Evolutionary conservation across 1,140 invertebrate genomes (phyloP).

Genomic region (Lepidurus arcticus): DNA sequence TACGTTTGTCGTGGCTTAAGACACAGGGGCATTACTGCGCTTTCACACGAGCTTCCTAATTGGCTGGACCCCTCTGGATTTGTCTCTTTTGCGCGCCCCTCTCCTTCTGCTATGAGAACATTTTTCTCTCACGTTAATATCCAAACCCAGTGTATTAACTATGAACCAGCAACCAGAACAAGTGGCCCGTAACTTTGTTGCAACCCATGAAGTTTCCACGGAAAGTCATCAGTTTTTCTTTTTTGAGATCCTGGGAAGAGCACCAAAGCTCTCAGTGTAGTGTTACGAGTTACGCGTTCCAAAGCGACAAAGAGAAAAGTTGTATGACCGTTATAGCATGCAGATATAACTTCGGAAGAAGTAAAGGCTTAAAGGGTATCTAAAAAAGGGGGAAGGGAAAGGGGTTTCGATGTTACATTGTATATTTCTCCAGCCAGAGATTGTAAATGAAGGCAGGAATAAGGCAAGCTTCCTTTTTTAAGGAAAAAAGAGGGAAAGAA

Average conservation of each 20-base stretch:
- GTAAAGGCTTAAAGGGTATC: not conserved
- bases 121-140: not conserved
- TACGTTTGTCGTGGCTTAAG: not conserved
- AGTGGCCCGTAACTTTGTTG: too few species aligned
- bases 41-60: conserved; percentile 21
- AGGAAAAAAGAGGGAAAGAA: not conserved
- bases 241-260: too few species aligned
- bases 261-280: too few species aligned
- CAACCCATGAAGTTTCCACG: too few species aligned
- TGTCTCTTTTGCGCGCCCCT: not conserved
- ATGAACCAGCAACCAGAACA: not conserved
- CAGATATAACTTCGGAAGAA: too few species aligned
- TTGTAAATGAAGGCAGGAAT: not conserved
- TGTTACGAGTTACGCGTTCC: too few species aligned
- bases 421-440: not conserved
- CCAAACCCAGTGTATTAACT: too few species aligned
- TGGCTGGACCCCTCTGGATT: not conserved
- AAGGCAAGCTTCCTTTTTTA: not conserved
- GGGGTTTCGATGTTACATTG: not conserved
- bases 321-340: too few species aligned
- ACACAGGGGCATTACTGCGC: not conserved
- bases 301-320: too few species aligned
- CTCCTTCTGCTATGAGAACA: not conserved
- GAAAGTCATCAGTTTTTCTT: too few species aligned
- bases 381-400: not conserved